These are phyloP conservation scores for Psylliodes chrysocephalus DNA, from an alignment of 2,888 invertebrate genomes.

Conservation along the genomic window DNA sequence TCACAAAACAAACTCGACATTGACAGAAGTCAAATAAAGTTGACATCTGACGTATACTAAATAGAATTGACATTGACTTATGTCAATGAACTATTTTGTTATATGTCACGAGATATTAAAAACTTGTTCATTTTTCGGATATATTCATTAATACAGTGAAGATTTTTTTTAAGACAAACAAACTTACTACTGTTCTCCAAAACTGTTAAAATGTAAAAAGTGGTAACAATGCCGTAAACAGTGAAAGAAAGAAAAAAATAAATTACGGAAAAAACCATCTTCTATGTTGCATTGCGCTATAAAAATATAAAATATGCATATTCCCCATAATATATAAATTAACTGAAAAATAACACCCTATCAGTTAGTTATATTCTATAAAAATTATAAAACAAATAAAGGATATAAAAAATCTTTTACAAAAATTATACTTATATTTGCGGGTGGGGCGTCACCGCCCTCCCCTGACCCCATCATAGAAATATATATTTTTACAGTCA, in stretches of 20 bases:
- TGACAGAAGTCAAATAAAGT: no score
- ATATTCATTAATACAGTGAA: not conserved
- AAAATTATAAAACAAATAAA: conserved; percentile 49
- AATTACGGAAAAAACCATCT: not conserved
- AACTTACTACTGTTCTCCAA: not conserved
- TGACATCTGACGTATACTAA: not conserved
- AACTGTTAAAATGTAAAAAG: conserved; percentile 23
- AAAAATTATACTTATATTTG: conserved; percentile 42
- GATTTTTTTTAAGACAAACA: not conserved
- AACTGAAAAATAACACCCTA: conserved; percentile 38
- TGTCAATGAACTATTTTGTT: not conserved
- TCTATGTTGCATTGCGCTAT: conserved; percentile 21
- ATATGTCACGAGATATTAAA: no score
- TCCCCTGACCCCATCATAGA: conserved; percentile 21
- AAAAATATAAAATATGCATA: conserved; percentile 39
- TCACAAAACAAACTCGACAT: no score
- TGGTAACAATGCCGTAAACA: conserved; percentile 44
- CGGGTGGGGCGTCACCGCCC: conserved; percentile 25
- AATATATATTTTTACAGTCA: conserved; percentile 32
- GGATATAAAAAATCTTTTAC: conserved; percentile 48
- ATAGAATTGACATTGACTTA: not conserved
- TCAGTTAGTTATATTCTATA: conserved; percentile 34
- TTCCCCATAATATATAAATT: conserved; percentile 23
- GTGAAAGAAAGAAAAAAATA: not conserved
- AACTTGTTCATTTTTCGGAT: not conserved